phyloP scores from a whole-genome alignment of 2,113 vertebrate species.

The Malurus alboscapulatus region DNA sequence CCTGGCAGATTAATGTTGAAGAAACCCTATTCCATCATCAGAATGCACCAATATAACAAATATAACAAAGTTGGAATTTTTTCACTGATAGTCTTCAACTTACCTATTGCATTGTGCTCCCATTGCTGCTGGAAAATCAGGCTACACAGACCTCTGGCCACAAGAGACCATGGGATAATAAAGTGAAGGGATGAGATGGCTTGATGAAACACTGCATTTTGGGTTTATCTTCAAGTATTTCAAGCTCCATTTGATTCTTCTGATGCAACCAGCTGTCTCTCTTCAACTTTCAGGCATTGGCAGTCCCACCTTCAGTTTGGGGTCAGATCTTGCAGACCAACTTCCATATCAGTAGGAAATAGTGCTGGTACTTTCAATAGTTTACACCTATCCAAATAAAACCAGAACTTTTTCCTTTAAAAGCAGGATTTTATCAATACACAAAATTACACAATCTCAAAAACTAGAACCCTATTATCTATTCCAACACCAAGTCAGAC shows the following conservation, averaged over 20 bases:
- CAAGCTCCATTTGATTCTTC: not conserved
- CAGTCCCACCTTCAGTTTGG: not conserved
- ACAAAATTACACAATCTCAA: not conserved
- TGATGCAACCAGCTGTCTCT: not conserved
- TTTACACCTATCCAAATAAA: not conserved
- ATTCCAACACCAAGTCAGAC: not conserved
- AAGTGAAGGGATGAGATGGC: not conserved
- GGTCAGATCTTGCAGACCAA: not conserved
- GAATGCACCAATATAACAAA: not conserved
- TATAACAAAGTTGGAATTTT: not conserved
- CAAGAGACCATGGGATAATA: not conserved
- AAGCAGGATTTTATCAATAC: not conserved
- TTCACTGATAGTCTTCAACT: not conserved
- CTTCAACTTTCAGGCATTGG: not conserved
- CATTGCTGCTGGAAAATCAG: not conserved
- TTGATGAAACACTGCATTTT: not conserved
- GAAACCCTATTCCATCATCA: not conserved
- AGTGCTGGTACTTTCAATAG: not conserved
- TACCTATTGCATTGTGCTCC: rapidly evolving
- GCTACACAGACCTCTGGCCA: not conserved
- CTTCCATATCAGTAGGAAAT: not conserved
- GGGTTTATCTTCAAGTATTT: not conserved
- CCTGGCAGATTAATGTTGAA: not conserved
- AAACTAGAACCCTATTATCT: not conserved
- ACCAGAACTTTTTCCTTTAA: not conserved